These are phyloP conservation scores for Glareola pratincola DNA, from an alignment of 2,113 vertebrate species.

Conservation along the genomic window DNA sequence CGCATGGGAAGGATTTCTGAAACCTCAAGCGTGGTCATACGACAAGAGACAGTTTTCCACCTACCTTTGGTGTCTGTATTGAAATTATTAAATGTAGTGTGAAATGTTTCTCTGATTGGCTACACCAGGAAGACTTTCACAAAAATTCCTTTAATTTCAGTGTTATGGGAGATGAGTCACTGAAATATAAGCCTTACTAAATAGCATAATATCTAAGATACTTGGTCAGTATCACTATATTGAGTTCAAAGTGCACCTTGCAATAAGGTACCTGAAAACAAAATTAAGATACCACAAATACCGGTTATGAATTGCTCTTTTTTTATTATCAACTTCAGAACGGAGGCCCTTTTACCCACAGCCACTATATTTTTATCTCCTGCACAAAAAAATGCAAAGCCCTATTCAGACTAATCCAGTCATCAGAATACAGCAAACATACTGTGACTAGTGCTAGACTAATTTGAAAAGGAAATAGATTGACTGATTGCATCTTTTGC, in stretches of 20 bases:
- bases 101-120: not conserved
- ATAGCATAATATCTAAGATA: not conserved
- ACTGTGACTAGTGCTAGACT: not conserved
- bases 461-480: not conserved
- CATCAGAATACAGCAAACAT: not conserved
- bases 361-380: not conserved
- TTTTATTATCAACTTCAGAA: not conserved
- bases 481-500: not conserved
- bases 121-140: not conserved
- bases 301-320: not conserved
- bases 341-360: not conserved
- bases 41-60: not conserved
- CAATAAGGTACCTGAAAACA: not conserved
- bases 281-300: not conserved
- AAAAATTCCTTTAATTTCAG: not conserved
- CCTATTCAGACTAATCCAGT: not conserved
- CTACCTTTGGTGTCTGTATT: not conserved
- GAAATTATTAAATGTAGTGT: not conserved
- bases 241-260: not conserved
- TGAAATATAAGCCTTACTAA: not conserved
- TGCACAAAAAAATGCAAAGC: not conserved
- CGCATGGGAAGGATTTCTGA: not conserved
- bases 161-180: not conserved
- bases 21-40: not conserved
- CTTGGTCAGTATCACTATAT: not conserved